Base-by-base conservation (phyloP, 2,113 vertebrate species). In the Sinocyclocheilus maitianheensis region DNA sequence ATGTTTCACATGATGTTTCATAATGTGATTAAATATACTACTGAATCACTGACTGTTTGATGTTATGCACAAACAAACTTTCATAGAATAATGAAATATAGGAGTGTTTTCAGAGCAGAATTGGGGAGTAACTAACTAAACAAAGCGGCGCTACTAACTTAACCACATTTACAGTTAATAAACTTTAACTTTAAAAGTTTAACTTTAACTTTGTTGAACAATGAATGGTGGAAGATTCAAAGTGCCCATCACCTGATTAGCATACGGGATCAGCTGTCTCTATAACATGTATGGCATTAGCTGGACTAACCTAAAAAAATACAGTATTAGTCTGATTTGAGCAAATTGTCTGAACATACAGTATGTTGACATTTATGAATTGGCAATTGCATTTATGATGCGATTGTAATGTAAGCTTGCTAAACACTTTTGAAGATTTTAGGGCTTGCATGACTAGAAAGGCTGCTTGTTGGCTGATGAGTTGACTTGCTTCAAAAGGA, bases 1-100 rank as follows among this genome's bases (percentile, higher is more conserved):
- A 77, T 5, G 26, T 77, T 77, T 77, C 55, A 80, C 11, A 40
- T 79, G 30, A 40, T 79, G 30, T 62, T 80, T 80, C 30, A n/a
- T 16, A n/a, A 37, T 30, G 24, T 58, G 26, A 77, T 20, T 58
- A 48, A 30, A 34, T 58, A 55, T 22, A 40, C 18, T 10, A 10
- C 16, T 22, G 16, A 40, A 71, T 34, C 14, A 34, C 26, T 34
- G 30, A 22, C 34, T 72, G 18, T 40, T 40, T 71, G 1, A 18
- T 72, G 1, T 40, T 40, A 40, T 67, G 65, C 14, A 14, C 65
- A 67, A 67, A 67, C 26, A 16, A 8, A 67, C 5, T 1, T 67
- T 6, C 63, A 30, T 13, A 3, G 12, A 67, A 67, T 30, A 67
- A 55, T 69, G 0, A 18, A 69, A 69, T 18, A 69, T 8, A 69